A percentile compares a stretch with the other conserved stretches of the same genome.
phyloP scores from a whole-genome alignment of 2,113 vertebrate species.

The Gracilinanus agilis region DNA sequence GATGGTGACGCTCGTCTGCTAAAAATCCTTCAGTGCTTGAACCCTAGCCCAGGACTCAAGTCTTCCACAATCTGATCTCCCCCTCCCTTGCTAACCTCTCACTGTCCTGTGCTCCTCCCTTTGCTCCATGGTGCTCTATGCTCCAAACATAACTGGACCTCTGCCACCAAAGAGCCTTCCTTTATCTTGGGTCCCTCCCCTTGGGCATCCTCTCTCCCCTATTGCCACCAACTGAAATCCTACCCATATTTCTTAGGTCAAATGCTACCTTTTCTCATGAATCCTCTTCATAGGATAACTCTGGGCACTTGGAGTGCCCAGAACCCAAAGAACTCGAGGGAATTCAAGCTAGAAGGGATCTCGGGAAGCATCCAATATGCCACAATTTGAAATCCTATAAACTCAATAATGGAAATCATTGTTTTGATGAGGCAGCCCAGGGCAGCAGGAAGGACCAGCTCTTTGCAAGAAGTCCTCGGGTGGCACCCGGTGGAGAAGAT shows the following conservation, averaged over 20 bases:
- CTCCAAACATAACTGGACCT: neutral
- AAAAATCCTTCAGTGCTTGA: neutral
- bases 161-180: neutral
- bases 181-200: neutral
- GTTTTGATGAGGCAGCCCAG: neutral
- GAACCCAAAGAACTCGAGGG: neutral
- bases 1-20: neutral
- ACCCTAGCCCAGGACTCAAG: neutral
- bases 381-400: neutral
- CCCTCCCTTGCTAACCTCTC: neutral
- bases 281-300: neutral
- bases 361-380: neutral
- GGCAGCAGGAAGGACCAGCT: neutral
- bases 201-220: neutral
- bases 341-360: neutral
- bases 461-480: neutral
- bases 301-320: neutral
- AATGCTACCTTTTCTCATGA: neutral
- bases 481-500: neutral
- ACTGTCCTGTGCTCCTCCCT: neutral
- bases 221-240: neutral
- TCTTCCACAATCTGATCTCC: neutral
- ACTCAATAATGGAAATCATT: neutral
- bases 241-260: neutral
- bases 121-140: neutral